phyloP scores from a whole-genome alignment of 2,888 invertebrate species.

The Eupithecia subfuscata region DNA sequence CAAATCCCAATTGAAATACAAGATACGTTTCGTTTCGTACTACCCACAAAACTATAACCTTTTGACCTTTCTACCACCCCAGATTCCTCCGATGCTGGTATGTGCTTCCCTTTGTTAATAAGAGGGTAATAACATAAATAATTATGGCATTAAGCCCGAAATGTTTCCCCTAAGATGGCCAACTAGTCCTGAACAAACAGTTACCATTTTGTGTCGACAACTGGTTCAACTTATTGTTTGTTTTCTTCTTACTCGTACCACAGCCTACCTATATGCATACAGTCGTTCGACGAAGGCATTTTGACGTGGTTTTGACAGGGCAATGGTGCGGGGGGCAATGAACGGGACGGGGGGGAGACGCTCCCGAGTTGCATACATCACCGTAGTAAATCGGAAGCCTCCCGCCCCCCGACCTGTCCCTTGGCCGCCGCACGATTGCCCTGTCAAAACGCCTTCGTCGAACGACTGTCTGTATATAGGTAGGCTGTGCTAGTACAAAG shows the following conservation, averaged over 20 bases:
- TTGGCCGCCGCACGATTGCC: no score
- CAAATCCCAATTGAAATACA: not conserved
- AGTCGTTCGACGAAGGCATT: no score
- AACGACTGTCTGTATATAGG: no score
- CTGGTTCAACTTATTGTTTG: slow-evolving; percentile 8
- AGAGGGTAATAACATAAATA: slow-evolving; percentile 8
- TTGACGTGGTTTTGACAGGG: no score
- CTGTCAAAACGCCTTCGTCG: no score
- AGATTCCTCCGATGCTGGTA: not conserved
- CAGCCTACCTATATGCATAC: no score
- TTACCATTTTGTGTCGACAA: slow-evolving; percentile 2
- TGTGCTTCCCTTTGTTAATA: slow-evolving; percentile 4
- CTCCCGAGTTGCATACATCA: no score
- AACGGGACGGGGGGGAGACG: no score
- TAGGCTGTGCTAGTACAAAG: not conserved
- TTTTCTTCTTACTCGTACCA: not conserved
- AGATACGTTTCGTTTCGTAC: not conserved
- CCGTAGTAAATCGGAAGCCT: no score
- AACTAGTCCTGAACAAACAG: slow-evolving; percentile 13
- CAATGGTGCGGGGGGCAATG: no score
- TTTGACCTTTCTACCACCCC: not conserved
- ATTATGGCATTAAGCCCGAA: slow-evolving; percentile 5
- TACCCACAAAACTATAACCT: not conserved
- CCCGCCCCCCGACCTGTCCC: no score
- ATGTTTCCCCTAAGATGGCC: slow-evolving; percentile 7